Conservation (phyloP, 2,888 invertebrate genomes). For the Xestoiulus laeticollis region DNA sequence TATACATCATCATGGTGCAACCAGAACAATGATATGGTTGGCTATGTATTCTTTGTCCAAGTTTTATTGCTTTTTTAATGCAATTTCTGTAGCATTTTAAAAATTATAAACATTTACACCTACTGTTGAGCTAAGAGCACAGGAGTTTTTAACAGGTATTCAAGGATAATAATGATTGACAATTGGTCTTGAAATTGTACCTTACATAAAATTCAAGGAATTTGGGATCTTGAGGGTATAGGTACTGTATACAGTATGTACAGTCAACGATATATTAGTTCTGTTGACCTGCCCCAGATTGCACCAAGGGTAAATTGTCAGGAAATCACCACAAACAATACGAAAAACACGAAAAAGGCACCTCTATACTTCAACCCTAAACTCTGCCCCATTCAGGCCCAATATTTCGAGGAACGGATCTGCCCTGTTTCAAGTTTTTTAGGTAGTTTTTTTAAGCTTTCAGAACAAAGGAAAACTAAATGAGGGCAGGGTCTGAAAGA, state of each 20-base stretch:
- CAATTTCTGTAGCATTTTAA: too few relatives aligned
- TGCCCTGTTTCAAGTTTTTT: not conserved
- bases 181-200: not conserved
- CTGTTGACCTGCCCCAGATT: conserved; percentile 5
- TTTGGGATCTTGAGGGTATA: too few relatives aligned
- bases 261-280: not conserved
- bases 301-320: not conserved
- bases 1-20: too few relatives aligned
- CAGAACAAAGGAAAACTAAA: conserved; percentile 33
- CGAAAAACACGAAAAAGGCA: not conserved
- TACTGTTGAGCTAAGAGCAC: too few relatives aligned
- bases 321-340: not conserved
- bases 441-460: not conserved
- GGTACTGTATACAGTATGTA: too few relatives aligned
- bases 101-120: too few relatives aligned
- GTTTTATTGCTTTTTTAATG: too few relatives aligned
- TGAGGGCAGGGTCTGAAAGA: conserved; percentile 2
- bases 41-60: too few relatives aligned
- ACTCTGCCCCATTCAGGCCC: not conserved
- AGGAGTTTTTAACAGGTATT: not conserved
- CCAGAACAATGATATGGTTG: too few relatives aligned
- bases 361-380: conserved; percentile 13
- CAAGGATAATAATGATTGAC: not conserved
- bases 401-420: conserved; percentile 19
- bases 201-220: not conserved